A percentile compares a stretch with the other conserved stretches of the same genome.
Conservation (phyloP, 2,797 vertebrate genomes). For the Gallinago solitaria region DNA sequence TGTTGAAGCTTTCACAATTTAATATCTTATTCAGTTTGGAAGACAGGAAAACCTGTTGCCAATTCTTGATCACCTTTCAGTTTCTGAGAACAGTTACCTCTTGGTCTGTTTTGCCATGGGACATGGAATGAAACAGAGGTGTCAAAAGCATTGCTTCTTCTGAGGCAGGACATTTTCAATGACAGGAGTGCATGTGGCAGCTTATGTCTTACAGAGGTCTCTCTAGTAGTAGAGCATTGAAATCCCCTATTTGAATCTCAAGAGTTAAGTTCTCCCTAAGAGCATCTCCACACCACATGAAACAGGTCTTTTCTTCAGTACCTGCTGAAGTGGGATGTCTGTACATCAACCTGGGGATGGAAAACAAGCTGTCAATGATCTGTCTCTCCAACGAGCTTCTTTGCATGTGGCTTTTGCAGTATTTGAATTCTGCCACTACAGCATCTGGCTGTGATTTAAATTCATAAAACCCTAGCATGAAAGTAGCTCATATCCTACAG, state of each 20-base stretch:
- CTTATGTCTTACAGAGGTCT: neutral
- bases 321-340: neutral
- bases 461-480: neutral
- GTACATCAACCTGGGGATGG: neutral
- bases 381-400: neutral
- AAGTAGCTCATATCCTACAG: neutral
- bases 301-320: neutral
- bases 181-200: neutral
- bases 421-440: neutral
- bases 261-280: neutral
- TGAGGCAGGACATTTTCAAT: neutral
- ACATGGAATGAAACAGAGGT: neutral
- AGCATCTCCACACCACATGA: neutral
- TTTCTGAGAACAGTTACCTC: neutral
- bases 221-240: neutral
- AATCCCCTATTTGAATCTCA: neutral
- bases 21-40: neutral
- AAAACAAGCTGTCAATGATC: neutral
- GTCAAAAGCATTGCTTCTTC: neutral
- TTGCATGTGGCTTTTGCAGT: rapidly evolving
- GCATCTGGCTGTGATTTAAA: neutral
- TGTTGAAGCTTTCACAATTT: neutral
- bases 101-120: neutral
- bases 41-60: neutral
- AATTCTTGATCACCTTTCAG: neutral